Conservation (phyloP, 1,140 invertebrate genomes). For the Calosoma granatense region DNA sequence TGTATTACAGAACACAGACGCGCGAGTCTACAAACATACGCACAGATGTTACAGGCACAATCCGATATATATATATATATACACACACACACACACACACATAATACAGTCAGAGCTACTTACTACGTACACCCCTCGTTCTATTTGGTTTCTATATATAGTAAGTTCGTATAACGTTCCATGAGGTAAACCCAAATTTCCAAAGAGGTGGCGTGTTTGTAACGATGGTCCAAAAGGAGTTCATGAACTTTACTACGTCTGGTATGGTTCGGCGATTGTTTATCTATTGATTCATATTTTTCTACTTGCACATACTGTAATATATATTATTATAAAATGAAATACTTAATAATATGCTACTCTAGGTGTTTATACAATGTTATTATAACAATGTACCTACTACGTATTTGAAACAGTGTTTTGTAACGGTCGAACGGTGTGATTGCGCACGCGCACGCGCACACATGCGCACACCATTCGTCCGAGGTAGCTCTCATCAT, state of each 20-base stretch:
- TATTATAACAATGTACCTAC: slow-evolving; percentile 3
- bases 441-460: no score
- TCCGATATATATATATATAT: no score
- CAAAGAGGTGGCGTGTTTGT: background rate
- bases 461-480: no score
- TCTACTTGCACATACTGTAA: slow-evolving; percentile 35
- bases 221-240: slow-evolving; percentile 3
- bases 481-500: background rate
- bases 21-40: no score
- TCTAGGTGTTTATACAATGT: slow-evolving; percentile 8
- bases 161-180: background rate
- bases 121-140: no score
- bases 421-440: slow-evolving; percentile 16
- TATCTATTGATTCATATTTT: slow-evolving; percentile 29
- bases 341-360: background rate
- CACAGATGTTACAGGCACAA: no score
- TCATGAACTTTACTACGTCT: background rate
- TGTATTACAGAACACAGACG: no score
- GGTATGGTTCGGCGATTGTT: slow-evolving; percentile 11
- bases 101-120: no score
- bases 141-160: no score
- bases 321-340: slow-evolving; percentile 14
- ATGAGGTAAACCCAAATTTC: background rate
- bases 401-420: background rate
- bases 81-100: no score